Evolutionary conservation across 1,140 invertebrate genomes (phyloP).

Genomic region (Heliconius nattereri): DNA sequence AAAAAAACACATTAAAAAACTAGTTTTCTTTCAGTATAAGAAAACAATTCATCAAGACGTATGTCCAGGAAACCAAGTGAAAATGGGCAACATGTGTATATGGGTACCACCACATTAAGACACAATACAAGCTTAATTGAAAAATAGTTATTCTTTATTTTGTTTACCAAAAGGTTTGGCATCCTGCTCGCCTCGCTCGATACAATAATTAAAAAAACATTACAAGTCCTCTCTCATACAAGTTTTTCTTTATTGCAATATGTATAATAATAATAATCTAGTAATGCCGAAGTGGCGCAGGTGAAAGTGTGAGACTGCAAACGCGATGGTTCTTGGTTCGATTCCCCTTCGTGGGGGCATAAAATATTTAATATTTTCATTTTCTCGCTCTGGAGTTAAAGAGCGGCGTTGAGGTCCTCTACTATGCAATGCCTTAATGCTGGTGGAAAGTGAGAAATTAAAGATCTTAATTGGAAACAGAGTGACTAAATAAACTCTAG

Average conservation of each 20-base stretch:
- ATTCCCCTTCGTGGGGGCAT: background rate
- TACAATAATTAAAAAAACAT: too few species aligned
- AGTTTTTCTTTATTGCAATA: too few species aligned
- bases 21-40: constrained; percentile 47
- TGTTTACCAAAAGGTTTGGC: too few species aligned
- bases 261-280: too few species aligned
- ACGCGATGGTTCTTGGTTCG: background rate
- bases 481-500: background rate
- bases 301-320: too few species aligned
- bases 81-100: constrained; percentile 46
- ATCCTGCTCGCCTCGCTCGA: too few species aligned
- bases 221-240: too few species aligned
- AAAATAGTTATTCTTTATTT: too few species aligned
- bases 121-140: background rate
- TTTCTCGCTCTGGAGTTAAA: background rate
- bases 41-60: constrained; percentile 50
- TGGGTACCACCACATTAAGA: constrained; percentile 16
- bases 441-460: too few species aligned
- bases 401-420: background rate
- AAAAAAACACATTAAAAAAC: too few species aligned
- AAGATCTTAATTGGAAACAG: background rate
- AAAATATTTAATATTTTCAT: background rate
- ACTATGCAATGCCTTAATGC: background rate
- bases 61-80: constrained; percentile 47
- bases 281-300: too few species aligned